Conservation (phyloP, 2,888 invertebrate species). For the Tenodera sinensis region DNA sequence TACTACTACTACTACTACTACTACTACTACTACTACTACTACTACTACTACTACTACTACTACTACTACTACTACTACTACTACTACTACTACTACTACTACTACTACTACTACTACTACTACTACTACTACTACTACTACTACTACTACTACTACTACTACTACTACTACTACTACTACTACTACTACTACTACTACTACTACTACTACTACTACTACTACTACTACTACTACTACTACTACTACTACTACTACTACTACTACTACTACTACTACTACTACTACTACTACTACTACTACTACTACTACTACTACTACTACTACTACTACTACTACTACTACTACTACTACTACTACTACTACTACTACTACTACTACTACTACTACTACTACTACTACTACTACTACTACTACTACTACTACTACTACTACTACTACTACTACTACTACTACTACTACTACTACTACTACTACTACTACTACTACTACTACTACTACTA, state of each 20-base stretch:
- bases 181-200: conserved; percentile 21
- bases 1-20: conserved; percentile 26
- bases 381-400: conserved; percentile 7
- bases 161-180: conserved; percentile 22
- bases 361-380: conserved; percentile 5
- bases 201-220: conserved; percentile 37
- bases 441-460: conserved; percentile 39
- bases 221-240: conserved; percentile 34
- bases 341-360: conserved; percentile 9
- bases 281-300: conserved; percentile 7
- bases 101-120: conserved; percentile 32
- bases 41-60: conserved; percentile 7
- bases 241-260: conserved; percentile 15
- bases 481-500: conserved; percentile 7
- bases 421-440: conserved; percentile 35
- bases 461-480: conserved; percentile 7
- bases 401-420: conserved; percentile 7
- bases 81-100: conserved; percentile 39
- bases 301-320: conserved; percentile 5
- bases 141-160: conserved; percentile 21
- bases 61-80: conserved; percentile 35
- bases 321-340: conserved; percentile 5
- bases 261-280: conserved; percentile 7
- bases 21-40: conserved; percentile 7
- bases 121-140: conserved; percentile 28